Evolutionary conservation across 1,140 invertebrate genomes (phyloP).

Genomic region (Helicoverpa zea): DNA sequence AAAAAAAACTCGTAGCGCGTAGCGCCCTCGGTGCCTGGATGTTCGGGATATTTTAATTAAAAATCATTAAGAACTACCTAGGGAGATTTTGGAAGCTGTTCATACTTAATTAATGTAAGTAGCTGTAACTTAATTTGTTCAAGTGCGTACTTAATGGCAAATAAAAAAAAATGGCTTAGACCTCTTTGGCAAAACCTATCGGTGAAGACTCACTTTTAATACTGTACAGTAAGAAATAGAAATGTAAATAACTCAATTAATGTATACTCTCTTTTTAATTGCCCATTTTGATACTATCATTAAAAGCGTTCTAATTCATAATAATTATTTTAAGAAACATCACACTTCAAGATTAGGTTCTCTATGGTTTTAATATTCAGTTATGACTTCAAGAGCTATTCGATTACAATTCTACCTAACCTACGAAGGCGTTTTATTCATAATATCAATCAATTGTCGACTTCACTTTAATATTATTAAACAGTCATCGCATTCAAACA

Average conservation of each 20-base stretch:
- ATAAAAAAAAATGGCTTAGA: conserved; percentile 3
- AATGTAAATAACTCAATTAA: background rate
- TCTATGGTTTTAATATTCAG: background rate
- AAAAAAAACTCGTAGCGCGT: too few relatives aligned
- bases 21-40: too few relatives aligned
- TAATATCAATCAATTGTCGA: conserved; percentile 32
- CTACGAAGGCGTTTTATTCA: conserved; percentile 46
- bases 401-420: conserved; percentile 30
- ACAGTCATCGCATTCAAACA: background rate
- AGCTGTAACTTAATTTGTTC: background rate
- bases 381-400: background rate
- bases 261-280: background rate
- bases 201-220: background rate
- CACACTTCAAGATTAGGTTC: background rate
- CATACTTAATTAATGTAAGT: too few relatives aligned
- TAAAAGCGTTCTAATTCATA: background rate
- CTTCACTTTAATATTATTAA: conserved; percentile 4
- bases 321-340: background rate
- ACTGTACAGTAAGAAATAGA: background rate
- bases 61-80: too few relatives aligned
- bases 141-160: conserved; percentile 1
- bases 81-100: background rate
- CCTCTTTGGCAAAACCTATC: conserved; percentile 26
- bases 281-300: background rate
- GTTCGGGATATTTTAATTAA: too few relatives aligned